Evolutionary conservation across 1,140 invertebrate genomes (phyloP).

Genomic region (Carposina sasakii): DNA sequence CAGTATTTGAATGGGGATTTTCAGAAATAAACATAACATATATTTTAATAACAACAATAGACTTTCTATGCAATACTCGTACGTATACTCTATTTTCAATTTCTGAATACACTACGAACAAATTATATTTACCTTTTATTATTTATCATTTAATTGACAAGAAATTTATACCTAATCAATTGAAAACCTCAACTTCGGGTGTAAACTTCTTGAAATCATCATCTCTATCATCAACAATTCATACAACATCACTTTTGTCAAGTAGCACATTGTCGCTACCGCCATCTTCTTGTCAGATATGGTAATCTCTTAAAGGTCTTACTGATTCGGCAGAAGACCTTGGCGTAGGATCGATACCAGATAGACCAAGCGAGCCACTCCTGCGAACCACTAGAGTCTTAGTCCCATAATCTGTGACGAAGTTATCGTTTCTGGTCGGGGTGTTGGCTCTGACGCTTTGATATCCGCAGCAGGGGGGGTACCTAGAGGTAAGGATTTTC

Average conservation of each 20-base stretch:
- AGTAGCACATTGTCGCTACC: constrained; percentile 61
- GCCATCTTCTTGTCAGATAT: constrained; percentile 68
- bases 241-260: constrained; percentile 61
- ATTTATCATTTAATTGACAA: too few species aligned
- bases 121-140: too few species aligned
- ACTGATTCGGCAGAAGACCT: constrained; percentile 78
- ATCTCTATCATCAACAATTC: neutral
- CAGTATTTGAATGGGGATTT: too few species aligned
- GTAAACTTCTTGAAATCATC: too few species aligned
- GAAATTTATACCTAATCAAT: too few species aligned
- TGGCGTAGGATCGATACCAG: constrained; percentile 77
- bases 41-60: too few species aligned
- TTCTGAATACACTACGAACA: too few species aligned
- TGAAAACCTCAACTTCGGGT: too few species aligned
- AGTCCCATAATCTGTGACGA: constrained; percentile 75
- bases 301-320: constrained; percentile 65
- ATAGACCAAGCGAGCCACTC: constrained; percentile 79
- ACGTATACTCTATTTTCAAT: too few species aligned
- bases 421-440: constrained; percentile 73
- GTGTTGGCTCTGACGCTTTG: constrained; percentile 73
- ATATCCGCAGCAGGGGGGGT: constrained; percentile 79
- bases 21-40: too few species aligned
- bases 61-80: too few species aligned
- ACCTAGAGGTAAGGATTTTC: constrained; percentile 89
- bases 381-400: constrained; percentile 77